phyloP scores from a whole-genome alignment of 1,140 invertebrate genomes.

The Bombus consobrinus region DNA sequence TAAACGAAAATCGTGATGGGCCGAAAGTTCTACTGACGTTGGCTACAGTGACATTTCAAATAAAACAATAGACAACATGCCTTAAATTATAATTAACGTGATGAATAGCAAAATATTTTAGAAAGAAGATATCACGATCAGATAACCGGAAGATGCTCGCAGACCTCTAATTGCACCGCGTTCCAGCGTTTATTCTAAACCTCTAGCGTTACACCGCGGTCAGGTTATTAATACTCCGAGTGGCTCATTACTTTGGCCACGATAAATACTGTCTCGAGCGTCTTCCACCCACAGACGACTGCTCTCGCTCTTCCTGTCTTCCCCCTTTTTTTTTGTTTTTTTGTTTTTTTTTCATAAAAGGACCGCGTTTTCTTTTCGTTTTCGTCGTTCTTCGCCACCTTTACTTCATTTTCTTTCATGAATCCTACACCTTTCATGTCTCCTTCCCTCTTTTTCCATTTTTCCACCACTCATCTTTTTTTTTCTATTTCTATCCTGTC shows the following conservation, averaged over 20 bases:
- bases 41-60: constrained; percentile 6
- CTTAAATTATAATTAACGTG: neutral
- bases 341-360: neutral
- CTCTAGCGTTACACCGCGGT: constrained; percentile 31
- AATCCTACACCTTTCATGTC: constrained; percentile 8
- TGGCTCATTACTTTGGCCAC: constrained; percentile 63
- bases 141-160: constrained; percentile 20
- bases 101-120: neutral
- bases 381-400: neutral
- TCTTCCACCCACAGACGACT: constrained; percentile 4
- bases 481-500: constrained; percentile 18
- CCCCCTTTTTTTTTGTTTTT: too few species aligned
- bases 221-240: constrained; percentile 65
- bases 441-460: neutral
- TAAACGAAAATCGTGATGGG: neutral
- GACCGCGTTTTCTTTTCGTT: neutral
- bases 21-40: neutral
- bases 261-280: constrained; percentile 48
- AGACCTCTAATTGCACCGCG: constrained; percentile 32
- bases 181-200: constrained; percentile 40
- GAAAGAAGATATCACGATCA: neutral
- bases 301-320: neutral
- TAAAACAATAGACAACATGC: neutral
- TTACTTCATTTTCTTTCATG: neutral
- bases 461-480: constrained; percentile 1